These are phyloP conservation scores for Tamias sibiricus DNA, from an alignment of 2,113 vertebrate species.

Conservation along the genomic window DNA sequence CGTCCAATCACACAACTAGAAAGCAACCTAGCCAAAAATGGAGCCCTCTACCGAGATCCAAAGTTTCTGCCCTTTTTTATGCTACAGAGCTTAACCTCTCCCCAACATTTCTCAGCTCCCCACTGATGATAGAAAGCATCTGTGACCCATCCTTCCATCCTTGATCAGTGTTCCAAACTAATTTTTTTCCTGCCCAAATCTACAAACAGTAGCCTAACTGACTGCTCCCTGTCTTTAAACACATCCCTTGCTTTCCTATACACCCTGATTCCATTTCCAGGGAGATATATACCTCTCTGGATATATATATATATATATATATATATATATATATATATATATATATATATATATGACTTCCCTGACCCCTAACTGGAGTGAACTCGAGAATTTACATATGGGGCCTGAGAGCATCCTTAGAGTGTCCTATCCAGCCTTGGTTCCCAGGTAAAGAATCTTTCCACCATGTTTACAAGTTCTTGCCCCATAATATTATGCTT, in stretches of 20 bases:
- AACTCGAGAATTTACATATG: neutral
- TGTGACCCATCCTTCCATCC: neutral
- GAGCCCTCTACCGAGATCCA: neutral
- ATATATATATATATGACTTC: neutral
- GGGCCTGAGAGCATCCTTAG: neutral
- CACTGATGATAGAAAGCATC: neutral
- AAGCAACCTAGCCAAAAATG: neutral
- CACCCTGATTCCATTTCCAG: neutral
- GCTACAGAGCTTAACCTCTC: neutral
- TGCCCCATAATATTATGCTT: neutral
- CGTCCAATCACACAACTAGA: conserved; percentile 16
- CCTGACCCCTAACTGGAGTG: neutral
- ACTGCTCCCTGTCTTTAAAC: neutral
- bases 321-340: too few relatives aligned
- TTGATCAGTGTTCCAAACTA: neutral
- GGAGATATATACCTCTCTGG: too few relatives aligned
- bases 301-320: too few relatives aligned
- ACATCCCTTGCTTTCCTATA: neutral
- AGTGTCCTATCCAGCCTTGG: neutral
- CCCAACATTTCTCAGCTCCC: neutral
- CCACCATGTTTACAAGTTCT: neutral
- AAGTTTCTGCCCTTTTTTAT: neutral
- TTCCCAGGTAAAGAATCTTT: conserved; percentile 20
- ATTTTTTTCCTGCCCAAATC: conserved; percentile 30
- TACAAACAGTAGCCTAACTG: neutral